A percentile compares a stretch with the other conserved stretches of the same genome.
Conservation (phyloP, 1,140 invertebrate species). For the Globodera ellingtonae region DNA sequence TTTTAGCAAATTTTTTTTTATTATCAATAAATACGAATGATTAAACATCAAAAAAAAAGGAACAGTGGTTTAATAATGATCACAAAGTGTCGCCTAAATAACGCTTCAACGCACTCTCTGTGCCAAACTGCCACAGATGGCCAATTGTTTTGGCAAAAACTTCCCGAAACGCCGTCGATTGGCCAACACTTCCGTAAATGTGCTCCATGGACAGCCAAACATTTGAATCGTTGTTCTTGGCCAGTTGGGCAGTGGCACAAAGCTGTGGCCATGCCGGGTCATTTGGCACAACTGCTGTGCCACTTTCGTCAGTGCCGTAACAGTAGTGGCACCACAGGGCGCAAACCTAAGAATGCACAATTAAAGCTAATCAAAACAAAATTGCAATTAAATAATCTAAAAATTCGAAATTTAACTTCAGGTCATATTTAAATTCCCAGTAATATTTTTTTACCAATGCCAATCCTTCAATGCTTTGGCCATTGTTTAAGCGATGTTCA, state of each 20-base stretch:
- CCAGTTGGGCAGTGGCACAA: neutral
- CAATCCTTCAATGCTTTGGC: neutral
- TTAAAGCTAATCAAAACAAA: neutral
- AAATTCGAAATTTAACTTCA: too few relatives aligned
- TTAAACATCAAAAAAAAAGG: too few relatives aligned
- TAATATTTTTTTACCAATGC: neutral
- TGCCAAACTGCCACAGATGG: neutral
- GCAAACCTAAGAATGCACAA: neutral
- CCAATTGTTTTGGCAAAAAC: neutral
- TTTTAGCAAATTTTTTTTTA: too few relatives aligned
- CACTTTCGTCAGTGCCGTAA: neutral
- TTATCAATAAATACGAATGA: too few relatives aligned
- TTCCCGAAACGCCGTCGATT: neutral
- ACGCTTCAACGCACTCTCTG: neutral
- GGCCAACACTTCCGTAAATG: neutral
- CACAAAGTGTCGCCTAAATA: neutral
- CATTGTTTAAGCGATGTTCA: neutral
- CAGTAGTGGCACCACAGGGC: conserved; percentile 8
- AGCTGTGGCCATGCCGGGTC: neutral
- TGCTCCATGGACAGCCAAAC: conserved; percentile 9
- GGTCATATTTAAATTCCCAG: too few relatives aligned
- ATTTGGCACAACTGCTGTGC: neutral
- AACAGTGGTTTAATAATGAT: too few relatives aligned
- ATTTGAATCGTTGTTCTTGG: neutral
- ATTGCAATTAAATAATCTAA: too few relatives aligned